These are phyloP conservation scores for Octodonta nipae DNA, from an alignment of 2,888 invertebrate species.

Conservation along the genomic window DNA sequence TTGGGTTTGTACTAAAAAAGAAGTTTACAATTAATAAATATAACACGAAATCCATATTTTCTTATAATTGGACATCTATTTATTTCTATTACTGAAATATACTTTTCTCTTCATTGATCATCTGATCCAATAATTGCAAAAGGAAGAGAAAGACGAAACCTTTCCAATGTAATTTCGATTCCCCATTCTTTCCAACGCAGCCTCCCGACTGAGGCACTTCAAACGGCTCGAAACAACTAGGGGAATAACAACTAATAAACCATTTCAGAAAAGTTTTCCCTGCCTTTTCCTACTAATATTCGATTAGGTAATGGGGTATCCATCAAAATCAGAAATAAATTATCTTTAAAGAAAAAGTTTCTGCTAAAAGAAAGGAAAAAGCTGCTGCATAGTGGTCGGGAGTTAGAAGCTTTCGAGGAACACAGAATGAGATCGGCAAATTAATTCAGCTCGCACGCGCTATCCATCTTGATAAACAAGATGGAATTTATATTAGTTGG, in stretches of 20 bases:
- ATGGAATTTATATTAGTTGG: constrained; percentile 15
- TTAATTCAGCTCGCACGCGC: constrained; percentile 22
- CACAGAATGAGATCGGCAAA: constrained; percentile 17
- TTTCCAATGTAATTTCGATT: constrained; percentile 1
- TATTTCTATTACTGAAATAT: no score
- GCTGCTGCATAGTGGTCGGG: constrained; percentile 3
- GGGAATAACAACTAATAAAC: constrained; percentile 2
- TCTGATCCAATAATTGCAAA: no score
- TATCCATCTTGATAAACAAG: constrained; percentile 21
- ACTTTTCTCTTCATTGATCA: no score
- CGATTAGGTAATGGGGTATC: constrained; percentile 10
- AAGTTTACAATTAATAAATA: no score
- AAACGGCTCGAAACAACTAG: constrained; percentile 1
- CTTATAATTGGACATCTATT: no score
- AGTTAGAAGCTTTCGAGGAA: constrained; percentile 4
- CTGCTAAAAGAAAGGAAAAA: constrained; percentile 9
- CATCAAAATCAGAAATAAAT: constrained; percentile 17
- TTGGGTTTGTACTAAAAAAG: no score
- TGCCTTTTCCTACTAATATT: constrained; percentile 1
- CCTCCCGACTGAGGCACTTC: no score
- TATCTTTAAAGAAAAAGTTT: constrained; percentile 9
- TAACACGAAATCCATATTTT: no score
- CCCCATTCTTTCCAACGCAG: constrained; percentile 1
- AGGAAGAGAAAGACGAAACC: no score
- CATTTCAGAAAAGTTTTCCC: background rate